Conservation (phyloP, 2,888 invertebrate species). For the Lasius platythorax region DNA sequence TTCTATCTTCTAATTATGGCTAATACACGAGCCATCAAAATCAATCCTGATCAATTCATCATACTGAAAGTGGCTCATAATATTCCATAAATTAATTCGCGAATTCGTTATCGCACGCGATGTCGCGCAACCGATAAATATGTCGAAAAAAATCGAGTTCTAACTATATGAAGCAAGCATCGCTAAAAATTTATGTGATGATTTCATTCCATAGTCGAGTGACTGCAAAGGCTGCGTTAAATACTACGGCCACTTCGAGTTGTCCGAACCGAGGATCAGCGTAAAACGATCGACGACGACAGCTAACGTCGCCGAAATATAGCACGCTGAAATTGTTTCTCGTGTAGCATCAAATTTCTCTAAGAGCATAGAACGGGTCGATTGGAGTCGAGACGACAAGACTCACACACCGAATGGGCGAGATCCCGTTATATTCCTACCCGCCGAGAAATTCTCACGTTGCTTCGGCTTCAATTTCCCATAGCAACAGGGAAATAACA, state of each 20-base stretch:
- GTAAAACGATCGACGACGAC: slow-evolving; percentile 30
- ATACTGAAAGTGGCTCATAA: neutral
- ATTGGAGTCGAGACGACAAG: slow-evolving; percentile 35
- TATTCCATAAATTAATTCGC: neutral
- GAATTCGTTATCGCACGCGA: neutral
- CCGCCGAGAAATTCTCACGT: slow-evolving; percentile 66
- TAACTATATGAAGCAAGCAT: neutral
- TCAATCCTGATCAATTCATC: neutral
- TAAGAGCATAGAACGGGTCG: neutral
- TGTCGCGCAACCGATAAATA: neutral
- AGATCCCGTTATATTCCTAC: slow-evolving; percentile 54
- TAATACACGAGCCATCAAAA: no score
- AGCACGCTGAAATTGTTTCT: neutral
- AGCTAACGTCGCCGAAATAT: neutral
- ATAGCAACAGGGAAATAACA: slow-evolving; percentile 61
- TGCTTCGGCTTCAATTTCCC: slow-evolving; percentile 69
- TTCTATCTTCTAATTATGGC: neutral
- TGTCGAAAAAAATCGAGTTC: neutral
- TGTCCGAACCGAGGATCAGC: neutral
- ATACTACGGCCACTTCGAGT: neutral
- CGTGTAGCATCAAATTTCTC: slow-evolving; percentile 32
- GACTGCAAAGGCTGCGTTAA: slow-evolving; percentile 5
- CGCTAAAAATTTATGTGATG: neutral
- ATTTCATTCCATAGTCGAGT: neutral
- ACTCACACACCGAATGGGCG: slow-evolving; percentile 11